These are phyloP conservation scores for Parelbella ahira DNA, from an alignment of 2,888 invertebrate genomes.

Conservation along the genomic window DNA sequence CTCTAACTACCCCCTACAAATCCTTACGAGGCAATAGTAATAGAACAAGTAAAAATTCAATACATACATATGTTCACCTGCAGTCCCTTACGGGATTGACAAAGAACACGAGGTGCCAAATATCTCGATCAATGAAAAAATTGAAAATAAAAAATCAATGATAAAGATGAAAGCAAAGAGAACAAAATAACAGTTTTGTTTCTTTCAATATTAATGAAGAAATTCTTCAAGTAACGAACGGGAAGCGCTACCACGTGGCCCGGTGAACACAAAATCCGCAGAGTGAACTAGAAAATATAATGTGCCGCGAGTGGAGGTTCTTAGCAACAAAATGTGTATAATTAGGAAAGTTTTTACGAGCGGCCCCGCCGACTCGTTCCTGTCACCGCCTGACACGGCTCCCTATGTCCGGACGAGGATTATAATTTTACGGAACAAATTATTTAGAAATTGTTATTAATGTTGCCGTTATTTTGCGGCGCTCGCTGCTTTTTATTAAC, in stretches of 20 bases:
- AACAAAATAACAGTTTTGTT: too few relatives aligned
- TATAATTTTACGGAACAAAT: constrained; percentile 68
- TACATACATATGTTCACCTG: too few relatives aligned
- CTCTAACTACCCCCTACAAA: too few relatives aligned
- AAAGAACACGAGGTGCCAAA: too few relatives aligned
- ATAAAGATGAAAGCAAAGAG: too few relatives aligned
- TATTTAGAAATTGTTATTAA: constrained; percentile 64
- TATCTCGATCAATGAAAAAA: too few relatives aligned
- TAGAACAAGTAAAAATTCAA: too few relatives aligned
- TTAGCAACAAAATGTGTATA: constrained; percentile 77
- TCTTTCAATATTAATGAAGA: too few relatives aligned
- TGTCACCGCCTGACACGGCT: constrained; percentile 64
- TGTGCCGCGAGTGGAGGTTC: constrained; percentile 56
- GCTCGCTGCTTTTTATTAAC: too few relatives aligned
- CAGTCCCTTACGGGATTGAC: too few relatives aligned
- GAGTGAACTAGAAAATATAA: constrained; percentile 75
- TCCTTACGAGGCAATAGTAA: too few relatives aligned
- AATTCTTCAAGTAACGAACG: not conserved
- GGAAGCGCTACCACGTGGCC: not conserved
- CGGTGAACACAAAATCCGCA: constrained; percentile 53
- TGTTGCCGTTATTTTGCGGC: constrained; percentile 36
- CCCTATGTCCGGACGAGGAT: constrained; percentile 64
- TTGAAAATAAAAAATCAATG: too few relatives aligned
- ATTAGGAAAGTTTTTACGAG: constrained; percentile 80
- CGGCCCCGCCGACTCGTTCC: constrained; percentile 60